Evolutionary conservation across 1,140 invertebrate species (phyloP).

Genomic region (Zaprionus lachaisei): DNA sequence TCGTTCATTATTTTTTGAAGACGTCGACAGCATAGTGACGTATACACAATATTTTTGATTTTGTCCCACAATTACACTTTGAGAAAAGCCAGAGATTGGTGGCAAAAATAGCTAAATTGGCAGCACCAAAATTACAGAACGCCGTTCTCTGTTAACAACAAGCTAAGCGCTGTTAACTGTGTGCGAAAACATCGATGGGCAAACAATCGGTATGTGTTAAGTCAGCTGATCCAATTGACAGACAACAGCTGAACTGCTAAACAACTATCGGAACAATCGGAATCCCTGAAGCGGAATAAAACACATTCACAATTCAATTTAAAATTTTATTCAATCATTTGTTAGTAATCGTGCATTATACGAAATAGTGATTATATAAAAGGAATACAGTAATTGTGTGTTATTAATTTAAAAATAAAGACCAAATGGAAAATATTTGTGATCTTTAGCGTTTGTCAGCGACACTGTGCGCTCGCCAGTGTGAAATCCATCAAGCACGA

Average conservation of each 20-base stretch:
- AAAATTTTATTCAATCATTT: background rate
- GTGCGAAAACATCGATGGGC: background rate
- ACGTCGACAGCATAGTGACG: too few relatives aligned
- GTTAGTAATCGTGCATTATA: background rate
- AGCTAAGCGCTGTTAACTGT: too few relatives aligned
- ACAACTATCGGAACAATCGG: background rate
- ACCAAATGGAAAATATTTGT: slow-evolving; percentile 88
- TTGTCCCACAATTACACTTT: too few relatives aligned
- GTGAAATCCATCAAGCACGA: slow-evolving; percentile 87
- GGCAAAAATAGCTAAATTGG: too few relatives aligned
- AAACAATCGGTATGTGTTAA: background rate
- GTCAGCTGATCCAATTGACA: background rate
- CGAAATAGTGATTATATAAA: background rate
- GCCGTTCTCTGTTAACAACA: too few relatives aligned
- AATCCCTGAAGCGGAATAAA: background rate
- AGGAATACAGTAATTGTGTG: background rate
- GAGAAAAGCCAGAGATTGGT: too few relatives aligned
- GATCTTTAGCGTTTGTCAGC: slow-evolving; percentile 81
- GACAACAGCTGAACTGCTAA: background rate
- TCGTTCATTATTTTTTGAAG: too few relatives aligned
- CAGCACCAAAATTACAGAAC: too few relatives aligned
- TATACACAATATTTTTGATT: too few relatives aligned
- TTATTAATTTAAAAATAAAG: slow-evolving; percentile 49
- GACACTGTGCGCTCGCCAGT: slow-evolving; percentile 86
- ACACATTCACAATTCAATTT: background rate